Evolutionary conservation across 2,888 invertebrate species (phyloP), one percentile per base, ranked within the genome.

Genomic region (Biston stratarius): DNA sequence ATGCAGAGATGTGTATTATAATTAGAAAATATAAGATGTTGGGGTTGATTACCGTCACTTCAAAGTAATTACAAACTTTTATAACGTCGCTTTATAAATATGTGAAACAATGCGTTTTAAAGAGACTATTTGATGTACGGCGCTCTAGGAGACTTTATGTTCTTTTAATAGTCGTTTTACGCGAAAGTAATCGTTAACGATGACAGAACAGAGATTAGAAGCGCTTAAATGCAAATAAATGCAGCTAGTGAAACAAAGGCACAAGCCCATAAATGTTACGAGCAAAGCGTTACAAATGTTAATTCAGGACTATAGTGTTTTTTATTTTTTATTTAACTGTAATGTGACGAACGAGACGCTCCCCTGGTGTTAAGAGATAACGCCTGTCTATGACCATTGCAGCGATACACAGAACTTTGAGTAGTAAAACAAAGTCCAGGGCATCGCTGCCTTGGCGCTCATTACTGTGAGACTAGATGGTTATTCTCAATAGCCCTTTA

Each of bases 111-210:
- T 74, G 69, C 75, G 64, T 77, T 81, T n/a, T 74, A 68, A 69
- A 74, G 72, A 70, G 69, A 76, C 69, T 71, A n/a, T 42, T 48
- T 55, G n/a, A 55, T 14, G 56, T 58, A 48, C 49, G 61, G 74
- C 78, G 77, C 80, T 82, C 80, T 81, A 82, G 77, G 82, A 80
- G 74, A 81, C 80, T 79, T 80, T 69, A 83, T 82, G 80, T 72
- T 74, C 77, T 76, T 81, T 83, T 84, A 79, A 84, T 80, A 77
- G 73, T 64, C 76, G 73, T 78, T 85, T 83, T 78, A 80, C 78
- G 77, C 65, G 71, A 79, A 83, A 81, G 79, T 82, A 82, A 85
- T 85, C 80, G 79, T 74, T 73, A 80, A 77, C 78, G 74, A 83
- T 74, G 77, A 80, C 71, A 76, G 75, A 67, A 65, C 77, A 67